These are phyloP conservation scores for Rhinophrynus dorsalis DNA, from an alignment of 2,797 vertebrate species.

Conservation along the genomic window DNA sequence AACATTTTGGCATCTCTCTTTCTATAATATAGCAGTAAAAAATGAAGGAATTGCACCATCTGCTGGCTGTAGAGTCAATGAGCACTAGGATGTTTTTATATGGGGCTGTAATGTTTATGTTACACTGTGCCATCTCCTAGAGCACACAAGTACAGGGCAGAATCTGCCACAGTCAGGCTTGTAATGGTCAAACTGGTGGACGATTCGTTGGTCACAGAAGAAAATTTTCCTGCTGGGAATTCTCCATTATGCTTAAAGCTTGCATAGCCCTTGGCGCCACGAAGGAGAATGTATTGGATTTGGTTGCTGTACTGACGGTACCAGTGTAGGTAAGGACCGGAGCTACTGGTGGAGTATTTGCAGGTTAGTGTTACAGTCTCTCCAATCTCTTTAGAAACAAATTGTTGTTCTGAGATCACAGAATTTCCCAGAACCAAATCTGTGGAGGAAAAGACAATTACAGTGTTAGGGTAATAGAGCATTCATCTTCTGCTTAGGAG, in stretches of 20 bases:
- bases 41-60: no score
- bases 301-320: constrained; percentile 20
- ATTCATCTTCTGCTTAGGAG: no score
- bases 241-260: neutral
- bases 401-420: no score
- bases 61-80: neutral
- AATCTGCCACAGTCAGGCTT: constrained; percentile 6
- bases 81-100: neutral
- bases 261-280: neutral
- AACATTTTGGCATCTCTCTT: no score
- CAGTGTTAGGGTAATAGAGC: no score
- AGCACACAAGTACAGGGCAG: constrained; percentile 33
- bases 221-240: neutral
- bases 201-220: neutral
- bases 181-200: neutral
- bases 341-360: neutral
- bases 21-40: no score
- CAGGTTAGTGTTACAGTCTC: constrained; percentile 9
- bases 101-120: no score
- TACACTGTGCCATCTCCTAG: constrained; percentile 18
- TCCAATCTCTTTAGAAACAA: no score
- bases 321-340: neutral
- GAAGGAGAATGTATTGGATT: constrained; percentile 2
- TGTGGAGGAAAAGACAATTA: no score
- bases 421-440: no score